Evolutionary conservation across 2,797 vertebrate genomes (phyloP).

Genomic region (Parauchenoglanis punctatus): DNA sequence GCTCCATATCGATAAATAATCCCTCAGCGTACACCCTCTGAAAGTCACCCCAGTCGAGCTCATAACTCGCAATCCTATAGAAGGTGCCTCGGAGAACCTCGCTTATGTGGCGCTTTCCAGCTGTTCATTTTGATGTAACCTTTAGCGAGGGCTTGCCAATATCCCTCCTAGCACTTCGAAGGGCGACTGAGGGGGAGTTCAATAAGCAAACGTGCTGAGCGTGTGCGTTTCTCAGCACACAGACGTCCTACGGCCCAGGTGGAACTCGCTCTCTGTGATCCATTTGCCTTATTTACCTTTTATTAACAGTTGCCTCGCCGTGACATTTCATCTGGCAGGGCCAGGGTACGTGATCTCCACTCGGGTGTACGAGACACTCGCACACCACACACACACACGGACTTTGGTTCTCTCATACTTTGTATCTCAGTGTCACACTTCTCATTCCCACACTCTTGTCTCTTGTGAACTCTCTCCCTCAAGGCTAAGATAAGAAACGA

Average conservation of each 20-base stretch:
- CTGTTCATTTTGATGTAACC: conserved; percentile 62
- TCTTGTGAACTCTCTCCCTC: background rate
- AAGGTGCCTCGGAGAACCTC: conserved; percentile 24
- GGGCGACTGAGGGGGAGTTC: conserved; percentile 43
- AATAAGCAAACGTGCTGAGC: conserved; percentile 52
- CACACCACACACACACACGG: background rate
- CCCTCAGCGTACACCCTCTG: background rate
- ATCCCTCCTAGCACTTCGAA: conserved; percentile 39
- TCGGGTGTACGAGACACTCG: background rate
- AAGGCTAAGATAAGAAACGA: conserved; percentile 16
- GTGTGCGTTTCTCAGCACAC: conserved; percentile 36
- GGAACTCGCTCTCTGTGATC: conserved; percentile 15
- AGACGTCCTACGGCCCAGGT: conserved; percentile 41
- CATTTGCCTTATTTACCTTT: conserved; percentile 60
- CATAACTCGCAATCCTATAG: conserved; percentile 19
- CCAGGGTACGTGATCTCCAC: conserved; percentile 34
- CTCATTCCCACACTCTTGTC: background rate
- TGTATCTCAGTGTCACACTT: background rate
- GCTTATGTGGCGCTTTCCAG: conserved; percentile 32
- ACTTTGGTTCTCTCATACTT: background rate
- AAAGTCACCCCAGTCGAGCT: conserved; percentile 30
- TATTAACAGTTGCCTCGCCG: conserved; percentile 47
- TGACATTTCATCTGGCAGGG: conserved; percentile 56
- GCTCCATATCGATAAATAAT: conserved; percentile 46
- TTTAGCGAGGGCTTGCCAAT: conserved; percentile 59